Conservation (phyloP, 2,888 invertebrate species). For the Drosophila acutilabella region DNA sequence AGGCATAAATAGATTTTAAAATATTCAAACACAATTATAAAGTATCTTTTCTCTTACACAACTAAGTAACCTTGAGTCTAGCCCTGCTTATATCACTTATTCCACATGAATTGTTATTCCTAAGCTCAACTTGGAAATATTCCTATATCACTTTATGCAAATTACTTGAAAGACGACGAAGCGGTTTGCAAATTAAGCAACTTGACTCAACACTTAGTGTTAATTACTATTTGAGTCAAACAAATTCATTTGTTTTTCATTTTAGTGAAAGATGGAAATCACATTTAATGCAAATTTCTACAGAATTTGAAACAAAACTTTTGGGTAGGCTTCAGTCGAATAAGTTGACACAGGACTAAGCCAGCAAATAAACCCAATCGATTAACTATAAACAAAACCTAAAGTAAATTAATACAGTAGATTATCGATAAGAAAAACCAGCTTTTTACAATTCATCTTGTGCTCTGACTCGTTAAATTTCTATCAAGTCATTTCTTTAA, state of each 20-base stretch:
- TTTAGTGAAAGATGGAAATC: conserved; percentile 17
- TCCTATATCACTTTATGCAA: conserved; percentile 45
- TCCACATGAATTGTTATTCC: conserved; percentile 9
- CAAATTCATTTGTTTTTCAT: conserved; percentile 42
- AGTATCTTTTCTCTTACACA: not conserved
- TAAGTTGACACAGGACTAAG: not conserved
- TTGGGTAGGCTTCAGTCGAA: not conserved
- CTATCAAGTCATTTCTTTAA: conserved; percentile 73
- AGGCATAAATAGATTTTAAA: not conserved
- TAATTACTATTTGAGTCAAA: conserved; percentile 61
- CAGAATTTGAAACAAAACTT: not conserved
- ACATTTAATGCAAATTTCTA: not conserved
- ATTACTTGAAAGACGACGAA: conserved; percentile 35
- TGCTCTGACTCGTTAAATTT: conserved; percentile 35
- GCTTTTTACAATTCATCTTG: conserved; percentile 14
- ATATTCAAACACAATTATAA: not conserved
- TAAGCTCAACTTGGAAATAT: conserved; percentile 6
- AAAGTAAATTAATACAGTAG: not conserved
- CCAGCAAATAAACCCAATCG: not conserved
- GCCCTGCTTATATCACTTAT: conserved; percentile 4
- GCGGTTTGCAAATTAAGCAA: conserved; percentile 41
- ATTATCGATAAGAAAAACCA: conserved; percentile 21
- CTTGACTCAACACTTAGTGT: conserved; percentile 9
- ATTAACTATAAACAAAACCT: not conserved
- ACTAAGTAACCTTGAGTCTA: conserved; percentile 5